Percentiles rank a stretch among this genome's conserved stretches.
Evolutionary conservation across 2,888 invertebrate genomes (phyloP).

Genomic region (Laothoe populi): DNA sequence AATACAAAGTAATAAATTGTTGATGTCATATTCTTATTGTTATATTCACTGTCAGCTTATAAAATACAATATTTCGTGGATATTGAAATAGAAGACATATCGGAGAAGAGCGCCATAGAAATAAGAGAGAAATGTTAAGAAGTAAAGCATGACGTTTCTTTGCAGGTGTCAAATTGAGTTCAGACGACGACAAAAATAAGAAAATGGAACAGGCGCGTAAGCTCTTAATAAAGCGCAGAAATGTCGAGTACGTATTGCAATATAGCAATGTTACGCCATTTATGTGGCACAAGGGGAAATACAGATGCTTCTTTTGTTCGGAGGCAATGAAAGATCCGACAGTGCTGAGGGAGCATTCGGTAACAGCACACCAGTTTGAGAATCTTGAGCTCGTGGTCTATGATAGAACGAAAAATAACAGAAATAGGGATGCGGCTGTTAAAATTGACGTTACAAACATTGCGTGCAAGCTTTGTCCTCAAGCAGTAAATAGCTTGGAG

Average conservation of each 20-base stretch:
- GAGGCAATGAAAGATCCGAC: conserved; percentile 71
- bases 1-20: no score
- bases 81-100: conserved; percentile 22
- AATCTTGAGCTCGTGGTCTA: conserved; percentile 70
- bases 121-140: conserved; percentile 41
- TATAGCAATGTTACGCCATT: conserved; percentile 77
- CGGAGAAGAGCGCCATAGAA: conserved; percentile 17
- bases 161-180: conserved; percentile 72
- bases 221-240: conserved; percentile 67
- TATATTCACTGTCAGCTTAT: not conserved
- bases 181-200: conserved; percentile 74
- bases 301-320: conserved; percentile 73
- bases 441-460: conserved; percentile 75
- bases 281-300: conserved; percentile 75
- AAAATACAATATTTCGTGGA: no score
- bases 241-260: conserved; percentile 74
- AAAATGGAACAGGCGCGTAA: conserved; percentile 71
- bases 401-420: conserved; percentile 73
- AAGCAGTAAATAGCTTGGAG: conserved; percentile 61
- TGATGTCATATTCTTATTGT: not conserved
- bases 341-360: conserved; percentile 63
- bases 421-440: conserved; percentile 75
- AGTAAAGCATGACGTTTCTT: conserved; percentile 59
- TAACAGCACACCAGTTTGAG: conserved; percentile 59
- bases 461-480: conserved; percentile 66